Conservation (phyloP, 2,888 invertebrate species). For the Dryobotodes eremita region DNA sequence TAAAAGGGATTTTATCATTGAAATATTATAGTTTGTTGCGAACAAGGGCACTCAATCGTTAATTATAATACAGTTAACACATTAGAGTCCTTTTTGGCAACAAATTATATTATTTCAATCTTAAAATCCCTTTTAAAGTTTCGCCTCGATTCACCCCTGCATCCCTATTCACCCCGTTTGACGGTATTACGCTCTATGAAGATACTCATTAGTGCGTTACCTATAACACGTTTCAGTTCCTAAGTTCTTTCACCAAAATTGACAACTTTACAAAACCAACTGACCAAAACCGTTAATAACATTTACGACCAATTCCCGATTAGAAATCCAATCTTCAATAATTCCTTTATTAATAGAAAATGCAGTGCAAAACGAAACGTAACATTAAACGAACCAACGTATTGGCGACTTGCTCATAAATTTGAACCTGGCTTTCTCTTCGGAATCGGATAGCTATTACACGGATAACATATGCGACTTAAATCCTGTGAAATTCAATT, state of each 20-base stretch:
- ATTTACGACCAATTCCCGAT: constrained; percentile 49
- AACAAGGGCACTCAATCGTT: too few species aligned
- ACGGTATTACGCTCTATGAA: too few species aligned
- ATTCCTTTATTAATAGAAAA: constrained; percentile 64
- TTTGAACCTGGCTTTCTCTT: constrained; percentile 57
- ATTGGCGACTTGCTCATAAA: constrained; percentile 60
- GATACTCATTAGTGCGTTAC: not conserved
- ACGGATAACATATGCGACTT: constrained; percentile 69
- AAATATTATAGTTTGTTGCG: too few species aligned
- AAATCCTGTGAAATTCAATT: constrained; percentile 71
- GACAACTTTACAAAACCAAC: constrained; percentile 15
- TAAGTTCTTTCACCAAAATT: not conserved
- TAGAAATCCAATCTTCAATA: constrained; percentile 62
- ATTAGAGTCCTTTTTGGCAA: too few species aligned
- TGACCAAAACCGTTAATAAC: constrained; percentile 40
- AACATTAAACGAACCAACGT: constrained; percentile 59
- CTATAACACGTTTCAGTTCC: not conserved
- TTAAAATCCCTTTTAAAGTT: too few species aligned
- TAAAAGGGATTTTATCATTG: too few species aligned
- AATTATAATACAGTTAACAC: too few species aligned
- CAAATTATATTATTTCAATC: too few species aligned
- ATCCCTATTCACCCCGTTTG: too few species aligned
- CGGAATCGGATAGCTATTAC: constrained; percentile 65
- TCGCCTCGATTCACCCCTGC: too few species aligned
- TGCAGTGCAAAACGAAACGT: constrained; percentile 60